Conservation (phyloP, 1,140 invertebrate genomes). For the Pseudomyrmex gracilis region DNA sequence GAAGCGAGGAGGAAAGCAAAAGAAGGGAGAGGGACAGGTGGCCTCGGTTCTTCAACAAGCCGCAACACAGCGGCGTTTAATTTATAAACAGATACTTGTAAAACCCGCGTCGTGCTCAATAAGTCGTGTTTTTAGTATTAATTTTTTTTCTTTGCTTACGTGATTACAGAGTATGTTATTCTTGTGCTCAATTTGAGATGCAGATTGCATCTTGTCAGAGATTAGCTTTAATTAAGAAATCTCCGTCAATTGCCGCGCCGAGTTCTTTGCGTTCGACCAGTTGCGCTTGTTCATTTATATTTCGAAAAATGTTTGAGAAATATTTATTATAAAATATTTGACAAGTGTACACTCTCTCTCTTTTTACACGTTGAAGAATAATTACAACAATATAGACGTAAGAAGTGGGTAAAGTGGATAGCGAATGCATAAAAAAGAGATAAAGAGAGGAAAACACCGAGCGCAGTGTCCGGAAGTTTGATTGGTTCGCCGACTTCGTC, state of each 20-base stretch:
- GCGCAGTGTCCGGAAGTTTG: neutral
- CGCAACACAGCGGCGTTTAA: neutral
- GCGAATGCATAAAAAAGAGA: conserved; percentile 3
- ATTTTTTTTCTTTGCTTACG: too few species aligned
- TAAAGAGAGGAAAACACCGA: neutral
- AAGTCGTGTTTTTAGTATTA: too few species aligned
- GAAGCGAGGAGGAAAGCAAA: neutral
- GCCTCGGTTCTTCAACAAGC: conserved; percentile 29
- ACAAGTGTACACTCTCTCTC: neutral
- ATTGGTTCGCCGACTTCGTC: conserved; percentile 13
- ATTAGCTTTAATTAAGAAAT: conserved; percentile 22
- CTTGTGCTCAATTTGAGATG: neutral
- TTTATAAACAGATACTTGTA: too few species aligned
- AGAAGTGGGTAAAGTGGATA: conserved; percentile 26
- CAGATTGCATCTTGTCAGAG: neutral
- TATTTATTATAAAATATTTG: too few species aligned
- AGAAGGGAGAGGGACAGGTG: conserved; percentile 1
- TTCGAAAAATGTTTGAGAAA: too few species aligned
- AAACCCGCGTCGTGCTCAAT: too few species aligned
- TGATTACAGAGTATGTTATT: too few species aligned
- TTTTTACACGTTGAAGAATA: neutral
- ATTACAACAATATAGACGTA: neutral
- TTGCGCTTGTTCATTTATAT: neutral
- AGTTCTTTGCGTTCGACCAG: neutral
- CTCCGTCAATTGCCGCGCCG: conserved; percentile 7